phyloP scores from a whole-genome alignment of 2,797 vertebrate species.

The Sus cebifrons region DNA sequence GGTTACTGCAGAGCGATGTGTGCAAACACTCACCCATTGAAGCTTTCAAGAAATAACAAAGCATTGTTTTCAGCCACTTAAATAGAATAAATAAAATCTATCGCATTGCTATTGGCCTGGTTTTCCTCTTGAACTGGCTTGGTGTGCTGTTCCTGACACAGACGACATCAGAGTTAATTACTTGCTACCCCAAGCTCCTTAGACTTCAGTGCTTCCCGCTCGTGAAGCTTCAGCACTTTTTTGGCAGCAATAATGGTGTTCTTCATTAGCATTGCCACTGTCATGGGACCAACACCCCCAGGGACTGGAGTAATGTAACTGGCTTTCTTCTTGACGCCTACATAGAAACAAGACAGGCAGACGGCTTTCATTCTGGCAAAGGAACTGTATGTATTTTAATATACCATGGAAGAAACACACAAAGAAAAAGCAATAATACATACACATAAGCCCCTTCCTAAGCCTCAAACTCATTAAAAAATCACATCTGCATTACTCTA shows the following conservation, averaged over 20 bases:
- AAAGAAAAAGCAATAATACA: conserved; percentile 30
- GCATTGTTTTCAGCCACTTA: conserved; percentile 64
- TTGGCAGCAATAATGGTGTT: conserved; percentile 99
- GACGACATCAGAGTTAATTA: conserved; percentile 40
- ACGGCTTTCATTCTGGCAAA: conserved; percentile 8
- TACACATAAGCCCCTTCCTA: not conserved
- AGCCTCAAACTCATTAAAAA: conserved; percentile 30
- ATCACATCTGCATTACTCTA: not conserved
- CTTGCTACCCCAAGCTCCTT: conserved; percentile 83
- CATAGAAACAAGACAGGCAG: not conserved
- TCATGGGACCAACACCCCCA: conserved; percentile 98
- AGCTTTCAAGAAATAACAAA: conserved; percentile 85
- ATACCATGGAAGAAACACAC: not conserved
- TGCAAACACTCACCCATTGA: not conserved
- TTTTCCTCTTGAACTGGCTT: conserved; percentile 70
- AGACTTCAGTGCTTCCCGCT: conserved; percentile 81
- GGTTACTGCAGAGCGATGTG: not conserved
- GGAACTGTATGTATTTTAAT: not conserved
- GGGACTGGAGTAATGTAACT: conserved; percentile 98
- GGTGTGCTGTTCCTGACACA: conserved; percentile 72
- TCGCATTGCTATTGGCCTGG: conserved; percentile 88
- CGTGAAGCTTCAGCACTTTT: conserved; percentile 90
- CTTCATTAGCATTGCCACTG: conserved; percentile 99
- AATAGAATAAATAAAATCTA: conserved; percentile 89
- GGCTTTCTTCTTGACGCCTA: conserved; percentile 96